A percentile compares a stretch with the other conserved stretches of the same genome.
phyloP scores from a whole-genome alignment of 1,140 invertebrate species.

The Leptoteleia sp. region DNA sequence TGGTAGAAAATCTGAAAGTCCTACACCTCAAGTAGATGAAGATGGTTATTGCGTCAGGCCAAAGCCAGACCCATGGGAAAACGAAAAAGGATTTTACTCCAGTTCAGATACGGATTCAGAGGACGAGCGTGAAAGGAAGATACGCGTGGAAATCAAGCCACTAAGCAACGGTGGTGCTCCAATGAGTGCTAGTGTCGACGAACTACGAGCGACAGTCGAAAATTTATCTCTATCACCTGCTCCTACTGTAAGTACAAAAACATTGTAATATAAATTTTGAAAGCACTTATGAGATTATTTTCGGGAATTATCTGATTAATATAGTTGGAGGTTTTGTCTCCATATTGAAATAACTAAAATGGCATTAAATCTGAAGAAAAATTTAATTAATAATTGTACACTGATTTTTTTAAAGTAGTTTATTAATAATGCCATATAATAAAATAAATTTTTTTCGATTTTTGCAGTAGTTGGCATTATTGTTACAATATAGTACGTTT shows the following conservation, averaged over 20 bases:
- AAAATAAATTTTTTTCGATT: too few species aligned
- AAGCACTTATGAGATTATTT: too few species aligned
- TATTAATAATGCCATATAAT: too few species aligned
- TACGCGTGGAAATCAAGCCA: slow-evolving; percentile 97
- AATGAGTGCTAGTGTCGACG: slow-evolving; percentile 96
- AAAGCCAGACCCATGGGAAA: slow-evolving; percentile 84
- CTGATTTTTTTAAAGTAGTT: too few species aligned
- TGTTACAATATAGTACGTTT: too few species aligned
- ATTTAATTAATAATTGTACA: too few species aligned
- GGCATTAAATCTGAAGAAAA: too few species aligned
- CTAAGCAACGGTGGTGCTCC: slow-evolving; percentile 92
- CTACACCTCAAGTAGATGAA: slow-evolving; percentile 92
- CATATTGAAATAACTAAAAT: too few species aligned
- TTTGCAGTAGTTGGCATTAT: too few species aligned
- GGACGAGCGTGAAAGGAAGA: slow-evolving; percentile 92
- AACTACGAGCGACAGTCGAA: slow-evolving; percentile 94
- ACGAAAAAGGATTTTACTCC: slow-evolving; percentile 91
- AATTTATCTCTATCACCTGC: slow-evolving; percentile 93
- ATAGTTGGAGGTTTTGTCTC: too few species aligned
- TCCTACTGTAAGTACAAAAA: slow-evolving; percentile 80
- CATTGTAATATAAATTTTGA: too few species aligned
- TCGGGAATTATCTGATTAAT: too few species aligned
- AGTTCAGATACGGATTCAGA: slow-evolving; percentile 95
- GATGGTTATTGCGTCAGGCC: slow-evolving; percentile 96
- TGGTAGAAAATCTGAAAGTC: slow-evolving; percentile 82